These are phyloP conservation scores for Coranthus polyacanthus DNA, from an alignment of 2,797 vertebrate genomes.

Conservation along the genomic window DNA sequence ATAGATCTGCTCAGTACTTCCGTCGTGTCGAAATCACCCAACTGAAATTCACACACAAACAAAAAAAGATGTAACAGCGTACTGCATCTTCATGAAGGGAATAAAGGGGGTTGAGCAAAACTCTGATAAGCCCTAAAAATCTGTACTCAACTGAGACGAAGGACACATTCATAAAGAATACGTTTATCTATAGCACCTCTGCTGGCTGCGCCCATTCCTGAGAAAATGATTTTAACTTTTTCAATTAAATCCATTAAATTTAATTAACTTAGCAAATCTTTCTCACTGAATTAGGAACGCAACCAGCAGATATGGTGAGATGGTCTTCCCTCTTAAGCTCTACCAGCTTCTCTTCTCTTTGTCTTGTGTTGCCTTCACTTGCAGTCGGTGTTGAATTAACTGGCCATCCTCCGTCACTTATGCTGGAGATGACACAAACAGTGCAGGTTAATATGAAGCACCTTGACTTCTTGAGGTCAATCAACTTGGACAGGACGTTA, in stretches of 20 bases:
- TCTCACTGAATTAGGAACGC: slow-evolving; percentile 56
- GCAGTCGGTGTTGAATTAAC: slow-evolving; percentile 20
- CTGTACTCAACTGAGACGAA: slow-evolving; percentile 9
- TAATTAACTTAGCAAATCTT: too few species aligned
- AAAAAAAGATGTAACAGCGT: background rate
- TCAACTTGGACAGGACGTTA: slow-evolving; percentile 18
- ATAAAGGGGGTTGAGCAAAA: slow-evolving; percentile 2
- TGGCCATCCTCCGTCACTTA: slow-evolving; percentile 6
- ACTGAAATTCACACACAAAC: slow-evolving; percentile 16
- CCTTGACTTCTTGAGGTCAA: slow-evolving; percentile 55
- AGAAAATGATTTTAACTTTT: too few species aligned
- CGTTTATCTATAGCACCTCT: slow-evolving; percentile 48
- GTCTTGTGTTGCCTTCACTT: slow-evolving; percentile 6
- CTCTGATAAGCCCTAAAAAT: slow-evolving; percentile 22
- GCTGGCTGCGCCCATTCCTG: slow-evolving; percentile 57
- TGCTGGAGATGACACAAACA: slow-evolving; percentile 34
- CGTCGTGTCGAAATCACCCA: slow-evolving; percentile 24
- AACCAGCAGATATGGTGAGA: slow-evolving; percentile 47
- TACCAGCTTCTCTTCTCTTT: slow-evolving; percentile 5
- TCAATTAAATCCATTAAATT: too few species aligned
- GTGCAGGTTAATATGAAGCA: slow-evolving; percentile 66
- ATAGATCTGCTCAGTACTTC: slow-evolving; percentile 24
- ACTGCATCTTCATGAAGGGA: slow-evolving; percentile 17
- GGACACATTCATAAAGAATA: slow-evolving; percentile 48
- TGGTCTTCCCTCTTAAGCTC: background rate